Evolutionary conservation across 2,797 vertebrate genomes (phyloP), one percentile per base, ranked within the genome.

Genomic region (Sphenopsis melanotis): DNA sequence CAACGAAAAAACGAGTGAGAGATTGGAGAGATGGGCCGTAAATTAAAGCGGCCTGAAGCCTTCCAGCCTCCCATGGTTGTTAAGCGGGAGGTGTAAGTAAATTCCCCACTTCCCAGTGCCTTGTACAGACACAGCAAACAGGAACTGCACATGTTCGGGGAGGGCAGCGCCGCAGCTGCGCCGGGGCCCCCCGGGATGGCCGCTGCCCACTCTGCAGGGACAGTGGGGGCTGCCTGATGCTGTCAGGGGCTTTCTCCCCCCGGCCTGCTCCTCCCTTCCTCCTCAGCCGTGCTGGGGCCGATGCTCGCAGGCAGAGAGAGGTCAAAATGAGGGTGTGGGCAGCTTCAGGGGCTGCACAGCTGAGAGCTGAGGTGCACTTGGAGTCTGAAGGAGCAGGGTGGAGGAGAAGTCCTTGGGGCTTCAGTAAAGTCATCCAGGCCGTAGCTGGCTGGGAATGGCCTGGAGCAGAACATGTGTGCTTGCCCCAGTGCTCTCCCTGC

Each of bases 1-100:
- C 97, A 90, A 96, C 83, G 11, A 88, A 50, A 88, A 56, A 59
- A 53, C 59, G 95, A 97, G 97, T 72, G 97, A 96, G 92, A 97
- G 97, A 96, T 97, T 47, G 96, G 95, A 96, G 97, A 97, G 97
- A 97, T 97, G 98, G 97, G 96, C 97, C 97, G 95, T 98, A 98
- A 98, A 98, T 98, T 98, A 97, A 95, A 97, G 96, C 86, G 72
- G 93, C 96, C 97, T 96, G 97, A 97, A 97, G 97, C 96, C 97
- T 97, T 89, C 96, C 97, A 96, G 97, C 97, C 97, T 98, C 97
- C 94, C 95, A 49, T 97, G 96, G 96, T 93, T 97, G 98, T 97
- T 97, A 97, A 96, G 97, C 50, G 84, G 97, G 98, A 98, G 97
- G 97, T 98, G 97, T 98, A 96, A 97, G 97, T 97, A 97, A 97